Percentiles rank a stretch among this genome's conserved stretches.
These are phyloP conservation scores for Phrixothrix hirtus DNA, from an alignment of 2,888 invertebrate species.

Conservation along the genomic window DNA sequence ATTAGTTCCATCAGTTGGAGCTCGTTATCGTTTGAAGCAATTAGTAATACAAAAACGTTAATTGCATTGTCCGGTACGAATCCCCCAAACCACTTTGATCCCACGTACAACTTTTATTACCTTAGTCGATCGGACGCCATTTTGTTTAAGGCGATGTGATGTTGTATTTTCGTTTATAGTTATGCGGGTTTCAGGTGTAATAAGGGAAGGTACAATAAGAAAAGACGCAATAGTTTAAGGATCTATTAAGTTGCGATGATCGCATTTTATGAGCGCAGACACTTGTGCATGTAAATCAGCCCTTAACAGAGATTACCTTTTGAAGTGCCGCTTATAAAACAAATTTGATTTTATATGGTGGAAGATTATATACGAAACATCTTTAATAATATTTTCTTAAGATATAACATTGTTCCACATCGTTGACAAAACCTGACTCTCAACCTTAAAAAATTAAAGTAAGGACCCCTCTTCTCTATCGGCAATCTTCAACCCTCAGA, in stretches of 20 bases:
- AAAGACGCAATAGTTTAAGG: conserved; percentile 13
- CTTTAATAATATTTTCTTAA: conserved; percentile 11
- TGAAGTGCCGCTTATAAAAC: conserved; percentile 12
- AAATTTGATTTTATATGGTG: conserved; percentile 12
- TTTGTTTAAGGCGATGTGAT: neutral
- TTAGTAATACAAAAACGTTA: conserved; percentile 14
- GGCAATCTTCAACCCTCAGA: conserved; percentile 18
- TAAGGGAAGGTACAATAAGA: conserved; percentile 4
- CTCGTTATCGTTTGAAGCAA: conserved; percentile 1
- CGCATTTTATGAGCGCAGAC: conserved; percentile 9
- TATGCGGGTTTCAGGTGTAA: conserved; percentile 9
- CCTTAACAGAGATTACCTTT: conserved; percentile 16
- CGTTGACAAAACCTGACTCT: conserved; percentile 6
- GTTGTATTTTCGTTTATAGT: conserved; percentile 1
- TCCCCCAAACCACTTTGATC: conserved; percentile 2
- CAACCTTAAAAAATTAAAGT: conserved; percentile 12
- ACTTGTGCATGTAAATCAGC: conserved; percentile 18
- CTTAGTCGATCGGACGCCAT: neutral
- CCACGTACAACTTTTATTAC: conserved; percentile 17
- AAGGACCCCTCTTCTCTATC: conserved; percentile 10
- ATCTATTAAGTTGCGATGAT: conserved; percentile 16
- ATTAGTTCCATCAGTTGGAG: conserved; percentile 3
- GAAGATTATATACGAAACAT: conserved; percentile 14
- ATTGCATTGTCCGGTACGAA: conserved; percentile 11
- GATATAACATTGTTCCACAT: conserved; percentile 10